Percentiles rank a stretch among this genome's conserved stretches.
These are phyloP conservation scores for Polypterus bichir DNA, from an alignment of 2,113 vertebrate genomes.

Conservation along the genomic window DNA sequence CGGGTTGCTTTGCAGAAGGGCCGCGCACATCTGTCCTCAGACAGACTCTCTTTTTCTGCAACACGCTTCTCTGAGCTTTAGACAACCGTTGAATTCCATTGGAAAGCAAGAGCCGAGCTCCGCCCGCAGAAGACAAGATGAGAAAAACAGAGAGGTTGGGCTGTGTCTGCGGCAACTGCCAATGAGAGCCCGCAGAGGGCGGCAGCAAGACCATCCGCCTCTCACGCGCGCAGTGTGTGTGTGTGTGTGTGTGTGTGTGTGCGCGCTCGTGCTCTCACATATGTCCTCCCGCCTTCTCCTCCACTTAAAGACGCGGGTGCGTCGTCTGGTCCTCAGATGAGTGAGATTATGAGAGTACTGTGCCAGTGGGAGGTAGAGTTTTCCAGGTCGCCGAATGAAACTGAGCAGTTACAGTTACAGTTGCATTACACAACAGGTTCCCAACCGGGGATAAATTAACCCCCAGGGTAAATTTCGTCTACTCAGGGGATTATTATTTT, in stretches of 20 bases:
- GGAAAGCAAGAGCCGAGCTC: conserved; percentile 52
- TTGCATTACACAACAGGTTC: conserved; percentile 42
- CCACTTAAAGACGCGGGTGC: conserved; percentile 42
- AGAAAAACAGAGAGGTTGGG: neutral
- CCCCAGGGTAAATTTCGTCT: too few relatives aligned
- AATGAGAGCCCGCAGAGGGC: conserved; percentile 32
- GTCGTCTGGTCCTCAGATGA: too few relatives aligned
- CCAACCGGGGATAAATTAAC: neutral
- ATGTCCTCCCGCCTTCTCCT: conserved; percentile 14
- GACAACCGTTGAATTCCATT: conserved; percentile 31
- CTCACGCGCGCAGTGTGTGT: too few relatives aligned
- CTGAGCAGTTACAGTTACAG: conserved; percentile 38
- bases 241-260: conserved; percentile 9
- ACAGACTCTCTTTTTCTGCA: conserved; percentile 26
- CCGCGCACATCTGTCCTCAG: conserved; percentile 56
- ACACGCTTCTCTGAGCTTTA: conserved; percentile 4
- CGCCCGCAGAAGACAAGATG: conserved; percentile 42
- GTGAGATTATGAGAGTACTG: too few relatives aligned
- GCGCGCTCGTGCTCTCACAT: conserved; percentile 10
- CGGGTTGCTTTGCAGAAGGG: too few relatives aligned
- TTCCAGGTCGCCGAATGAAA: too few relatives aligned
- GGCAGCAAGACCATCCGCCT: conserved; percentile 3
- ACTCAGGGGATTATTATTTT: too few relatives aligned
- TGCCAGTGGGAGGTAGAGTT: too few relatives aligned
- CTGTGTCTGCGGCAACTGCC: conserved; percentile 10